phyloP scores from a whole-genome alignment of 2,797 vertebrate genomes.

The Enteromius fasciolatus region DNA sequence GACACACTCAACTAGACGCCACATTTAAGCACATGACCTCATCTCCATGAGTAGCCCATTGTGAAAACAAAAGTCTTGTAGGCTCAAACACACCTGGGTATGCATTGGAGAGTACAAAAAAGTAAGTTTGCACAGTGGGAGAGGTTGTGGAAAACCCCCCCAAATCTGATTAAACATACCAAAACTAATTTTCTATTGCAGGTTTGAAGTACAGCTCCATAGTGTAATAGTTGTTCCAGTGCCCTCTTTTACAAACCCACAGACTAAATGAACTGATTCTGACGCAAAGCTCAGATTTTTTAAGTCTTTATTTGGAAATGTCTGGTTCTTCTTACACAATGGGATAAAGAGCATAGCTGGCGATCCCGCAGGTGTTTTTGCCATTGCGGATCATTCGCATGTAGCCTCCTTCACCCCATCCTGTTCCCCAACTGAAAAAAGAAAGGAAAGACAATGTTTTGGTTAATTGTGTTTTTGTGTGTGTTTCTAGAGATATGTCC shows the following conservation, averaged over 20 bases:
- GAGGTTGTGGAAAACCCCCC: not conserved
- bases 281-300: not conserved
- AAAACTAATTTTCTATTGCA: not conserved
- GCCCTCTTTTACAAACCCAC: not conserved
- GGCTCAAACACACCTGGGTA: not conserved
- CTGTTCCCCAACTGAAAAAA: slow-evolving; percentile 75
- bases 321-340: slow-evolving; percentile 65
- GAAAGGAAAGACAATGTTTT: not conserved
- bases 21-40: slow-evolving; percentile 5
- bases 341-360: slow-evolving; percentile 80
- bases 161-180: slow-evolving; percentile 7
- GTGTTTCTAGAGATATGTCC: not conserved
- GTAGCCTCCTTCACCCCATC: slow-evolving; percentile 81
- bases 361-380: slow-evolving; percentile 77
- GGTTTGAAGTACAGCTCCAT: not conserved
- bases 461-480: too few relatives aligned
- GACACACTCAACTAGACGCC: slow-evolving; percentile 32
- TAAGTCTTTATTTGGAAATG: slow-evolving; percentile 42
- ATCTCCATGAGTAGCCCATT: slow-evolving; percentile 7
- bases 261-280: not conserved
- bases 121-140: slow-evolving; percentile 32
- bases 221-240: not conserved
- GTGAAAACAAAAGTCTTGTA: not conserved
- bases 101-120: too few relatives aligned
- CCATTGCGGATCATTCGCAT: slow-evolving; percentile 77